Evolutionary conservation across 2,888 invertebrate species (phyloP).

Genomic region (Podotricha telesiphe): DNA sequence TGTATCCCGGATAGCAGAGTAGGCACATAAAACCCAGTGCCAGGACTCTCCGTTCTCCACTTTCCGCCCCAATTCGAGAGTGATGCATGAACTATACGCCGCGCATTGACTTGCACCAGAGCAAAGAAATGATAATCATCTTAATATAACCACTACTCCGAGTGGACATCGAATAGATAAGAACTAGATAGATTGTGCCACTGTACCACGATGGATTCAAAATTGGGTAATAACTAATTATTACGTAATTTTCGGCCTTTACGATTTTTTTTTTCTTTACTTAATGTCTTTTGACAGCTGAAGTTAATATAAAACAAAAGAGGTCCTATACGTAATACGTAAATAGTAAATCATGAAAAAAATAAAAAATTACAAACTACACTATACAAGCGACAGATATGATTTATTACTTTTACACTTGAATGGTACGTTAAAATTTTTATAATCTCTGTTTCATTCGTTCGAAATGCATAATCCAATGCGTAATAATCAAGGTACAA

Average conservation of each 20-base stretch:
- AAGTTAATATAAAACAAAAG: not conserved
- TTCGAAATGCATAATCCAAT: conserved; percentile 29
- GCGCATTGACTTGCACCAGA: no score
- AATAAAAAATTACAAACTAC: conserved; percentile 1
- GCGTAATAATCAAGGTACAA: conserved; percentile 61
- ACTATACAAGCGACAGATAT: not conserved
- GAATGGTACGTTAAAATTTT: not conserved
- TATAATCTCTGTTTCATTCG: not conserved
- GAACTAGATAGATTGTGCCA: no score
- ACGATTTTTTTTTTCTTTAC: not conserved
- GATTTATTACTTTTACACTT: not conserved
- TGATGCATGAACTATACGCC: no score
- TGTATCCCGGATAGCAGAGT: no score
- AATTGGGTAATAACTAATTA: no score
- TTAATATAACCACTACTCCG: no score
- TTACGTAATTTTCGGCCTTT: no score
- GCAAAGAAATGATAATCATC: no score
- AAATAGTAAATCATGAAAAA: not conserved
- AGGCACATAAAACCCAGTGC: no score
- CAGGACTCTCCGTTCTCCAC: no score
- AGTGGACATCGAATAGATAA: no score
- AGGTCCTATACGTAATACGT: not conserved
- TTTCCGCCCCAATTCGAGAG: no score
- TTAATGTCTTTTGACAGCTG: not conserved
- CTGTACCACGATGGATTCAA: not conserved